Conservation (phyloP, 2,113 vertebrate species). For the Gracilinanus agilis region DNA sequence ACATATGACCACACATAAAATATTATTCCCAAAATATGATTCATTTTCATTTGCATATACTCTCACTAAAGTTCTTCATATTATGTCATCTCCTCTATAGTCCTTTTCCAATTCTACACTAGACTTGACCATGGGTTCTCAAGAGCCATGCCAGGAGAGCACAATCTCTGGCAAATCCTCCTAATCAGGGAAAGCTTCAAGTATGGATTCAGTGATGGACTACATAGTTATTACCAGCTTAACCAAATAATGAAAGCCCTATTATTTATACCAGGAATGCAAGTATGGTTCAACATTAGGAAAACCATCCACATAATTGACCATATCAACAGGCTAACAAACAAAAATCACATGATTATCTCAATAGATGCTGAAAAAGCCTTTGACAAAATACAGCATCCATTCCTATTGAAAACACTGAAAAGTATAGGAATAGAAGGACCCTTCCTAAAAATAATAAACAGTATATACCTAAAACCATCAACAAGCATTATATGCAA, state of each 20-base stretch:
- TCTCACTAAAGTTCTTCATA: neutral
- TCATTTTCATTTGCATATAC: neutral
- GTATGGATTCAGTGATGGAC: neutral
- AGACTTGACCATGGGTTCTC: neutral
- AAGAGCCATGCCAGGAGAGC: neutral
- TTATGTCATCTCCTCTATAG: neutral
- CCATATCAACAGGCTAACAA: too few relatives aligned
- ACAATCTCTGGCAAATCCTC: neutral
- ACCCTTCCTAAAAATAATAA: too few relatives aligned
- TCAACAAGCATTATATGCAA: too few relatives aligned
- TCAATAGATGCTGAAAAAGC: too few relatives aligned
- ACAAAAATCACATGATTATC: too few relatives aligned
- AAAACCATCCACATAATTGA: too few relatives aligned
- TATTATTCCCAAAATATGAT: neutral
- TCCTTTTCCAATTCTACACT: neutral
- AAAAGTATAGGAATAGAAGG: too few relatives aligned
- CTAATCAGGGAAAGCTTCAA: neutral
- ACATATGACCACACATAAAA: neutral
- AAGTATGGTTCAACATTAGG: too few relatives aligned
- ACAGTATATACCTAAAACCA: too few relatives aligned
- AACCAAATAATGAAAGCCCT: neutral
- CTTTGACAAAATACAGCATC: too few relatives aligned
- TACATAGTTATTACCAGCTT: neutral
- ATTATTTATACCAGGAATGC: too few relatives aligned
- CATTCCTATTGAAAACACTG: too few relatives aligned